A percentile compares a stretch with the other conserved stretches of the same genome.
Conservation (phyloP, 2,888 invertebrate genomes). For the Spodoptera exigua region DNA sequence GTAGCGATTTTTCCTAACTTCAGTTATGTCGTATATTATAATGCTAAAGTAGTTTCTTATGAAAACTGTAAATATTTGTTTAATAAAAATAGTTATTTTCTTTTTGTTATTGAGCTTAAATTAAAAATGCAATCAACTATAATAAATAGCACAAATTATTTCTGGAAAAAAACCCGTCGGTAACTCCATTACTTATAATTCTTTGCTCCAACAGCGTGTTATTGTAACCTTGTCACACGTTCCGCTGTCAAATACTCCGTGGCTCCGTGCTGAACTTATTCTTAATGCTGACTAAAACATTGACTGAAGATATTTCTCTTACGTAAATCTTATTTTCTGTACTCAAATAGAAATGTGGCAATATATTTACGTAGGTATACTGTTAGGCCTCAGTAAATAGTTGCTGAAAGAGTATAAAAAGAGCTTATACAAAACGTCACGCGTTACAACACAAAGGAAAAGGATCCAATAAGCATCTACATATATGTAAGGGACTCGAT, state of each 20-base stretch:
- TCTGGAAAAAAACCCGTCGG: neutral
- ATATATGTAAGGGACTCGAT: constrained; percentile 70
- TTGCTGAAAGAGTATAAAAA: constrained; percentile 71
- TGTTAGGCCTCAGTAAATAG: constrained; percentile 64
- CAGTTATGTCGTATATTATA: too few relatives aligned
- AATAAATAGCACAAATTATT: neutral
- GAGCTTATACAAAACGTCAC: constrained; percentile 73
- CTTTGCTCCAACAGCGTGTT: constrained; percentile 17
- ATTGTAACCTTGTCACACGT: constrained; percentile 36
- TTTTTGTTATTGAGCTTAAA: too few relatives aligned
- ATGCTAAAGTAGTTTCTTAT: too few relatives aligned
- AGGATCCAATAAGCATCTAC: constrained; percentile 77
- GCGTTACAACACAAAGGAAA: constrained; percentile 74
- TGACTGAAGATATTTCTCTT: constrained; percentile 43
- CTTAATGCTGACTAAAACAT: constrained; percentile 36
- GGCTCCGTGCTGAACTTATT: constrained; percentile 9
- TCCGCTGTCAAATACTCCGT: constrained; percentile 33
- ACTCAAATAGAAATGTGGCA: constrained; percentile 57
- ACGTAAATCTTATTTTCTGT: constrained; percentile 50
- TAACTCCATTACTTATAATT: constrained; percentile 18
- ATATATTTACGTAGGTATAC: constrained; percentile 63
- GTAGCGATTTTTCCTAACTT: too few relatives aligned
- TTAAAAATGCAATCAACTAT: too few relatives aligned
- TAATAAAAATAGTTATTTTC: too few relatives aligned
- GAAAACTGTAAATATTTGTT: too few relatives aligned